Evolutionary conservation across 2,113 vertebrate species (phyloP).

Genomic region (Gymnogyps californianus): DNA sequence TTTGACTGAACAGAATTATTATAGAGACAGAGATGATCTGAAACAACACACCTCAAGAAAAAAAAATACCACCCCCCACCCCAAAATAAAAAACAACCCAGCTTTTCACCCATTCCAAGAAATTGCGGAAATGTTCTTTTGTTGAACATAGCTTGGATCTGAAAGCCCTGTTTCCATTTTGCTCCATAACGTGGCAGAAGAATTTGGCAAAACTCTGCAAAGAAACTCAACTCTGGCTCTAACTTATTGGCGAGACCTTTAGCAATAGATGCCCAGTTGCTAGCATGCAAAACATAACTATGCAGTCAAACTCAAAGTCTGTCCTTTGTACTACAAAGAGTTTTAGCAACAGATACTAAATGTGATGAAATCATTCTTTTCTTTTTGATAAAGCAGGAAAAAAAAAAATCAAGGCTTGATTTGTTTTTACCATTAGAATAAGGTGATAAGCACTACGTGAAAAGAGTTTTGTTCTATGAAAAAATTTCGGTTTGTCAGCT

Average conservation of each 20-base stretch:
- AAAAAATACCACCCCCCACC: accelerated
- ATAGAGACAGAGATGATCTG: background rate
- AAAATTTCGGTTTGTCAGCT: background rate
- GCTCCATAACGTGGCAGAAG: background rate
- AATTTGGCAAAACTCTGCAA: background rate
- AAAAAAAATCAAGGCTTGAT: background rate
- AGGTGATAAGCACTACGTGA: background rate
- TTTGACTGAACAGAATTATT: background rate
- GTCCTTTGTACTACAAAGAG: background rate
- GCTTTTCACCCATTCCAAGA: background rate
- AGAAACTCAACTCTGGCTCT: background rate
- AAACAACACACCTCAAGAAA: background rate
- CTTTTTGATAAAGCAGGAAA: background rate
- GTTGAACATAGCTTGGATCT: background rate
- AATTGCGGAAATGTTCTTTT: background rate
- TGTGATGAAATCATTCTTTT: background rate
- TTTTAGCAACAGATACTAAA: background rate
- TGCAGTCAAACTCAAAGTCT: background rate
- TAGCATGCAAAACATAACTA: background rate
- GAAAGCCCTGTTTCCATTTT: background rate
- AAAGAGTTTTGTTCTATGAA: background rate
- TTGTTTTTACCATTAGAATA: background rate
- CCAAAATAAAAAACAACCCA: background rate
- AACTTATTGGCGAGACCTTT: accelerated
- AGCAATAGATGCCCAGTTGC: background rate